Conservation (phyloP, 2,797 vertebrate species). For the Coccyzus lansbergi region DNA sequence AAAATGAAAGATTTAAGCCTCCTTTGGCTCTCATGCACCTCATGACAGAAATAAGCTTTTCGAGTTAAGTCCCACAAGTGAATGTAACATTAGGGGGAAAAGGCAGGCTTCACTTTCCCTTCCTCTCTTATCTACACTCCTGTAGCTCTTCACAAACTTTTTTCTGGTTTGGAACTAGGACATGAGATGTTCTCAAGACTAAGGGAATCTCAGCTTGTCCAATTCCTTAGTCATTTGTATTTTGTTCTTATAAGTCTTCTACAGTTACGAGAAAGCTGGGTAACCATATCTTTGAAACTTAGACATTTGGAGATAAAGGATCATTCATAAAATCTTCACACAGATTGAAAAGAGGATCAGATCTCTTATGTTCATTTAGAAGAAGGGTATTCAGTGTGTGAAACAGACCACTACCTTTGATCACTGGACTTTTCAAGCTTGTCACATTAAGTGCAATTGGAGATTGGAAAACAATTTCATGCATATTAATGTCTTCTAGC, state of each 20-base stretch:
- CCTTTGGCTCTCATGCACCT: neutral
- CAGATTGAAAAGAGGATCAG: neutral
- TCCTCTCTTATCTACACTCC: neutral
- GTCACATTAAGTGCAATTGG: neutral
- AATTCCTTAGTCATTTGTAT: neutral
- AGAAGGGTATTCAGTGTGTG: neutral
- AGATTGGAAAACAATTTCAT: neutral
- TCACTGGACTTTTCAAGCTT: neutral
- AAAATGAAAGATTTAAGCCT: neutral
- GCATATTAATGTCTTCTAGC: neutral
- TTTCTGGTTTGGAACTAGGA: neutral
- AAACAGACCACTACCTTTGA: neutral
- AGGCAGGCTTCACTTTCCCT: neutral
- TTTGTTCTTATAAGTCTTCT: neutral
- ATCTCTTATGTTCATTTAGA: neutral
- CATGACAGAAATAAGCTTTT: neutral
- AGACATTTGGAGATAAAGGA: slow-evolving; percentile 4
- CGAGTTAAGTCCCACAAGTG: neutral
- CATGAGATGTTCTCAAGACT: neutral
- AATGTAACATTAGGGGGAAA: neutral
- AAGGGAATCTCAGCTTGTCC: neutral
- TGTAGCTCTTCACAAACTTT: neutral
- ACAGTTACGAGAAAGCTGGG: neutral
- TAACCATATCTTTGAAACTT: neutral
- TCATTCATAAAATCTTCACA: neutral